Conservation (phyloP, 2,888 invertebrate species). For the Thelaira solivaga region DNA sequence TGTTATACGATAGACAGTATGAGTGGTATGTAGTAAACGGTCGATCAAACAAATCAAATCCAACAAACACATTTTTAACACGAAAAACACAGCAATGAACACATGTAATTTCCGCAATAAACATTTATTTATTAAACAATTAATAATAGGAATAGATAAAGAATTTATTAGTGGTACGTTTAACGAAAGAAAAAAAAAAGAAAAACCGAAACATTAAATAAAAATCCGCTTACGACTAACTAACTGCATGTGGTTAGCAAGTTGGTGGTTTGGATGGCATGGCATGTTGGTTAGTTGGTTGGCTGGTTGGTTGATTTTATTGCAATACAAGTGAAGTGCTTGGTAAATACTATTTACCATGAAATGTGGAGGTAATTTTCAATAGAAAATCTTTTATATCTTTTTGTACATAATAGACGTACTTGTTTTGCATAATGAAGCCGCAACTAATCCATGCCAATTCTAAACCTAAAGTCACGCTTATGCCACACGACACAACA, state of each 20-base stretch:
- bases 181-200: neutral
- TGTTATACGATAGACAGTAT: constrained; percentile 16
- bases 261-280: neutral
- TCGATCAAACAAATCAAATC: constrained; percentile 26
- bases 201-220: constrained; percentile 7
- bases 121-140: constrained; percentile 47
- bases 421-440: constrained; percentile 51
- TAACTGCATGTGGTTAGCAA: constrained; percentile 6
- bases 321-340: neutral
- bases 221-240: constrained; percentile 32
- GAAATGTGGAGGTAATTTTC: constrained; percentile 33
- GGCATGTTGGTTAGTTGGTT: neutral
- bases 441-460: constrained; percentile 53
- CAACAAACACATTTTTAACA: constrained; percentile 26
- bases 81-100: constrained; percentile 16
- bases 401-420: constrained; percentile 39
- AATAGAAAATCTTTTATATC: constrained; percentile 15
- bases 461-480: constrained; percentile 58
- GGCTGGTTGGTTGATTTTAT: neutral
- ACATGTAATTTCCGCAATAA: constrained; percentile 47
- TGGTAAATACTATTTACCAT: constrained; percentile 32
- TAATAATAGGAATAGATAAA: constrained; percentile 32
- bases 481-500: constrained; percentile 62
- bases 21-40: constrained; percentile 20
- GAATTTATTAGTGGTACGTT: constrained; percentile 18